Evolutionary conservation across 2,797 vertebrate species (phyloP), one percentile per base, ranked within the genome.

Genomic region (Cichlasoma orientale): DNA sequence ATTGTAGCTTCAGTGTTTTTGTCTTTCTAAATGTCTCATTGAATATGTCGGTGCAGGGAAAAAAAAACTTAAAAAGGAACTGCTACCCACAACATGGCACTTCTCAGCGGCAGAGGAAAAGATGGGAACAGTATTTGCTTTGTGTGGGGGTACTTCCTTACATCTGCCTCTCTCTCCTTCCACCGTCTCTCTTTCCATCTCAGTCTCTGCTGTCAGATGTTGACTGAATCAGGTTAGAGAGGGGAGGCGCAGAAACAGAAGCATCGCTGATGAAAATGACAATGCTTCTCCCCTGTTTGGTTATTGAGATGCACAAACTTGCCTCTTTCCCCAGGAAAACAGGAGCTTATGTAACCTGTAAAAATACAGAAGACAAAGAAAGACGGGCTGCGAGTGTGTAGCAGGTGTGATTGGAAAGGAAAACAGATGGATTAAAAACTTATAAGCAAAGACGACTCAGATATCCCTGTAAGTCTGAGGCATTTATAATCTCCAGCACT

Each of bases 141-240:
- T 94, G 84, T 90, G 86, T 81, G 83, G 84, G 88, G 86, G 87
- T 79, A 86, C 79, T 80, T 92, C 75, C 78, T 91, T 80, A 81
- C 82, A 83, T 88, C 78, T 68, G 36, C 56, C 58, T 74, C 83
- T 84, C 82, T 85, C 86, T 75, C 80, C 83, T 85, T 87, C 72
- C 87, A 82, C 80, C 36, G 76, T 85, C 82, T 86, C 85, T 87
- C 78, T 89, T 91, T 79, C 89, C 86, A 74, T 91, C 86, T 91
- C 90, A 92, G 91, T 94, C 92, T 92, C 88, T 90, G 87, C 91
- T 94, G 92, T 95, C 95, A 95, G 84, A 85, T 89, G 87, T 94
- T 96, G 95, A 96, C 95, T 95, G 95, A 96, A 96, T 96, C 93
- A 80, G 95, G 95, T 95, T 96, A 95, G 90, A 87, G 88, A 93